These are phyloP conservation scores for Sebastes diploproa DNA, from an alignment of 2,797 vertebrate genomes.

Conservation along the genomic window DNA sequence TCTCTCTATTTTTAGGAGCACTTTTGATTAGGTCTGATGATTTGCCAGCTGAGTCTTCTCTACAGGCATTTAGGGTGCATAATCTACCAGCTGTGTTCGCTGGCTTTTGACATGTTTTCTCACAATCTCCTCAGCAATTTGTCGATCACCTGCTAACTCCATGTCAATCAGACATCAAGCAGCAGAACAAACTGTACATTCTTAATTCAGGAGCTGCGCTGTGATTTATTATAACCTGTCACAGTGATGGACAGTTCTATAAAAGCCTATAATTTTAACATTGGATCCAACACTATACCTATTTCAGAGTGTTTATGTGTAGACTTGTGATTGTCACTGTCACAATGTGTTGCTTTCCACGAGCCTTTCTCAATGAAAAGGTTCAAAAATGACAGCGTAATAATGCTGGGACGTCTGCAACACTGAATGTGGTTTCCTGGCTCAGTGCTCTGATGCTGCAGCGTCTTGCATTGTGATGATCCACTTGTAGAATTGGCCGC, in stretches of 20 bases:
- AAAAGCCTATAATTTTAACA: not conserved
- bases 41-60: constrained; percentile 37
- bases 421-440: not conserved
- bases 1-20: constrained; percentile 47
- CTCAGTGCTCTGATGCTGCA: constrained; percentile 21
- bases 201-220: not conserved
- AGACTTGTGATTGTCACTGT: not conserved
- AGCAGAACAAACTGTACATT: not conserved
- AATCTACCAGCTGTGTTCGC: constrained; percentile 42
- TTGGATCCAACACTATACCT: not conserved
- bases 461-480: constrained; percentile 36
- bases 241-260: not conserved
- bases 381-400: not conserved
- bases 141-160: constrained; percentile 26
- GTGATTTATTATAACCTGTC: not conserved
- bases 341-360: not conserved
- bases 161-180: constrained; percentile 24
- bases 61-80: constrained; percentile 21
- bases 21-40: constrained; percentile 37
- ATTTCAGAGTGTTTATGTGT: not conserved
- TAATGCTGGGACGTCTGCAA: not conserved
- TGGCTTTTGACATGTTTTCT: constrained; percentile 18
- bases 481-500: constrained; percentile 24
- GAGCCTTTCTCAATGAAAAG: not conserved
- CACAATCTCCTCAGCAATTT: constrained; percentile 24